Evolutionary conservation across 2,797 vertebrate genomes (phyloP).

Genomic region (Hoplostethus mediterraneus): DNA sequence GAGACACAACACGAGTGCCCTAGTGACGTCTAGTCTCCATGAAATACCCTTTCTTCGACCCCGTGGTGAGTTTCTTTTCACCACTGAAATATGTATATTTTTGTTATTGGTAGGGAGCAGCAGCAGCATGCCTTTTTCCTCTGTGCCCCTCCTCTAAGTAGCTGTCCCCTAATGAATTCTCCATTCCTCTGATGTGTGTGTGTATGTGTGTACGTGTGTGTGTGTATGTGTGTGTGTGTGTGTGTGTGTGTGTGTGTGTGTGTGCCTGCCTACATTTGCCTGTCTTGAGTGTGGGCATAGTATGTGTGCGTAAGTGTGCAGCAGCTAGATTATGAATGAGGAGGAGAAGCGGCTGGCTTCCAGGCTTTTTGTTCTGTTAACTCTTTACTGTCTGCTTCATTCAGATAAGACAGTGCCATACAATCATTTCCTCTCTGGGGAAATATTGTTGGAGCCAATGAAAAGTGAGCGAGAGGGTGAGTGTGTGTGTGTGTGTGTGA

Average conservation of each 20-base stretch:
- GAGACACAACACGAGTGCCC: no score
- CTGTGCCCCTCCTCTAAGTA: slow-evolving; percentile 24
- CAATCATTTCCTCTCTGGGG: slow-evolving; percentile 60
- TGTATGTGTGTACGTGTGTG: no score
- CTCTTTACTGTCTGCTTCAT: slow-evolving; percentile 60
- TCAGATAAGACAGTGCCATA: slow-evolving; percentile 53
- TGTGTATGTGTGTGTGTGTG: no score
- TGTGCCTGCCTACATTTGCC: slow-evolving; percentile 10
- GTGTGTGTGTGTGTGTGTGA: slow-evolving; percentile 5
- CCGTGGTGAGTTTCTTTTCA: background rate
- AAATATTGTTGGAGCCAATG: slow-evolving; percentile 39
- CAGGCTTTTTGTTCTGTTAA: slow-evolving; percentile 64
- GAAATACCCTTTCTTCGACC: background rate
- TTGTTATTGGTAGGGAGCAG: slow-evolving; percentile 16
- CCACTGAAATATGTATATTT: slow-evolving; percentile 6
- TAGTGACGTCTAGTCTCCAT: no score
- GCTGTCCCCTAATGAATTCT: slow-evolving; percentile 53
- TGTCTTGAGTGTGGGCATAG: slow-evolving; percentile 12
- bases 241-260: no score
- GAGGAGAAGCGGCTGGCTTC: slow-evolving; percentile 64
- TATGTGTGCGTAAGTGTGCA: slow-evolving; percentile 24
- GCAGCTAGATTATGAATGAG: slow-evolving; percentile 75
- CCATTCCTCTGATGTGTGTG: slow-evolving; percentile 17
- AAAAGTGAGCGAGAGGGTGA: slow-evolving; percentile 5
- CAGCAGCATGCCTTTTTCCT: slow-evolving; percentile 8